Evolutionary conservation across 2,113 vertebrate species (phyloP), one percentile per base, ranked within the genome.

Genomic region (Calypte anna): DNA sequence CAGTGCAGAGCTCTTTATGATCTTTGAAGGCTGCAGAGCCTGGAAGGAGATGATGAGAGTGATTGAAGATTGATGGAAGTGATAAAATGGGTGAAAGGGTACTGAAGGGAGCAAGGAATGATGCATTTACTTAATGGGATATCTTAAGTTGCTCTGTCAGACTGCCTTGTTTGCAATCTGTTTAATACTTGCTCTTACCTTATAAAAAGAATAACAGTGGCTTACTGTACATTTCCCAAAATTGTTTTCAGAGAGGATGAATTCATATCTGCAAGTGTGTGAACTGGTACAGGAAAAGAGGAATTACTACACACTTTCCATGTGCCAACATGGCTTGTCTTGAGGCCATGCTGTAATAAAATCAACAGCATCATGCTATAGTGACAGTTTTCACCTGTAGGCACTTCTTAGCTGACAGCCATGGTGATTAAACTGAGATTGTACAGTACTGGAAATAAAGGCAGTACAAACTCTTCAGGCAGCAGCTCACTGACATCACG

Each of bases 1-100:
- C 38, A 36, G 30, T 31, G 31, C 67, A 75, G 69, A 38, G 70
- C 10, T 82, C 82, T 94, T 82, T 23, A 68, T 62, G 30, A 50
- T 72, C 83, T 93, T 76, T 67, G 21, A 43, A 74, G 68, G 48
- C 25, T 86, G 64, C 66, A 84, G 70, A 75, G 58, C 66, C 54
- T 93, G 70, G 69, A 91, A 93, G 53, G 62, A 79, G 86, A 82
- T 91, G 13, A 94, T 87, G 79, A 82, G 43, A 89, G 67, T 78
- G 85, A 95, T 53, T 95, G 69, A 91, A 94, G 94, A 97, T 91
- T 94, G 91, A 96, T 96, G 82, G 54, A 87, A 92, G 46, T 81
- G 97, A 91, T 97, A 97, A 96, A 75, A 83, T 46, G 48, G 72
- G 84, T 91, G 93, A 96, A 94, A 87, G 82, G 55, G 68, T 80